Conservation (phyloP, 92 coral and sea anemone species). For the Siderastrea siderea region DNA sequence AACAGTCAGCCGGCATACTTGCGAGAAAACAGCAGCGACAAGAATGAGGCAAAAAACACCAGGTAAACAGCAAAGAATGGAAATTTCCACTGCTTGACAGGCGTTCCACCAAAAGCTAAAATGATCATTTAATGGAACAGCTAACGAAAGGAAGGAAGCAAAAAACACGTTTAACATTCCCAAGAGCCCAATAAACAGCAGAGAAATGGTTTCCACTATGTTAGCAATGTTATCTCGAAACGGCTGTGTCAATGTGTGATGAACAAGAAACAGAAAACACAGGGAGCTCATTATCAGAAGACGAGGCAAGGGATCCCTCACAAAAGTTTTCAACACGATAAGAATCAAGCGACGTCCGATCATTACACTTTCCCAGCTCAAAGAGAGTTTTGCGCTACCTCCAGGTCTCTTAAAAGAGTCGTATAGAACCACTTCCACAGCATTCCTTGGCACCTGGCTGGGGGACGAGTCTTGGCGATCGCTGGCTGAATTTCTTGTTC, state of each 20-base stretch:
- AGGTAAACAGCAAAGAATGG: constrained; percentile 31
- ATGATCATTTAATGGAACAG: constrained; percentile 1
- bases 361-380: constrained; percentile 43
- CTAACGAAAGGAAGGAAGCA: too few relatives aligned
- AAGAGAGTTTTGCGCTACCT: neutral
- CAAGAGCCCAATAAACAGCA: constrained; percentile 27
- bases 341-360: neutral
- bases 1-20: neutral
- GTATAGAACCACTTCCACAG: constrained; percentile 7
- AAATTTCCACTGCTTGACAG: neutral
- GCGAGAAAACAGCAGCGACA: neutral
- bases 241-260: constrained; percentile 11
- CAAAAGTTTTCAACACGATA: neutral
- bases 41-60: neutral
- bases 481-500: too few relatives aligned
- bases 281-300: neutral
- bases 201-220: constrained; percentile 32
- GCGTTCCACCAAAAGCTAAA: neutral
- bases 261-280: constrained; percentile 10
- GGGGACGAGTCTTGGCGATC: too few relatives aligned
- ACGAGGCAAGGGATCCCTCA: constrained; percentile 3
- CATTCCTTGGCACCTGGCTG: neutral
- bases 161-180: neutral
- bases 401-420: constrained; percentile 24
- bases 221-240: neutral